Evolutionary conservation across 2,888 invertebrate genomes (phyloP).

Genomic region (Diloba caeruleocephala): DNA sequence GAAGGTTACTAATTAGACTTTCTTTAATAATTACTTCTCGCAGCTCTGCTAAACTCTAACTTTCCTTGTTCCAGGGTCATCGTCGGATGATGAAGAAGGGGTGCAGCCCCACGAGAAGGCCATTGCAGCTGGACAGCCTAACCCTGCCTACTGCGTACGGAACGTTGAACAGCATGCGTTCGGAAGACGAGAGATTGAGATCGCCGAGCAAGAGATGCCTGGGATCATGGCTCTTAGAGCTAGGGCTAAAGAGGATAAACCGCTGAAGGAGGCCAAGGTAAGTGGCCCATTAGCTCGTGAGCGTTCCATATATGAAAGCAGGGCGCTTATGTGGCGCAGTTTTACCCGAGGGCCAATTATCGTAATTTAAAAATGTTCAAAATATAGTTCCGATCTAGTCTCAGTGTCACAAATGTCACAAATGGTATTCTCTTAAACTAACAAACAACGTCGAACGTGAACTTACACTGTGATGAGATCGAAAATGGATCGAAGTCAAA

Average conservation of each 20-base stretch:
- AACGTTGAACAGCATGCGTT: constrained; percentile 98
- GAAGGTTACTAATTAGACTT: too few species aligned
- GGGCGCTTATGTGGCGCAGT: too few species aligned
- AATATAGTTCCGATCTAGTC: too few species aligned
- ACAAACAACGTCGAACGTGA: too few species aligned
- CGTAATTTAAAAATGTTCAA: too few species aligned
- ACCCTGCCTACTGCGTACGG: constrained; percentile 97
- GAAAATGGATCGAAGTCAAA: too few species aligned
- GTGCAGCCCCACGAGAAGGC: constrained; percentile 97
- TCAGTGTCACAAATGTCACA: too few species aligned
- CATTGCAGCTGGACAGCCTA: constrained; percentile 95
- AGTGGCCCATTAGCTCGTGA: neutral
- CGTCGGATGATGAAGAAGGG: constrained; percentile 96
- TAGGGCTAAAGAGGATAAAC: constrained; percentile 97
- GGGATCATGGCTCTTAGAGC: constrained; percentile 98
- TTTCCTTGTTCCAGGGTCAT: constrained; percentile 92
- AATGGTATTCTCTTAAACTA: too few species aligned
- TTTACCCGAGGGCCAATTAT: too few species aligned
- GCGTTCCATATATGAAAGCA: too few species aligned
- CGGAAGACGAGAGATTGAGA: constrained; percentile 98
- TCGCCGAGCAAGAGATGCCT: constrained; percentile 99
- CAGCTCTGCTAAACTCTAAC: constrained; percentile 1
- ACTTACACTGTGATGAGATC: too few species aligned
- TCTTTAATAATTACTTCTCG: too few species aligned
- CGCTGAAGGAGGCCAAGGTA: constrained; percentile 97